These are phyloP conservation scores for Falco cherrug DNA, from an alignment of 2,797 vertebrate genomes.

Conservation along the genomic window DNA sequence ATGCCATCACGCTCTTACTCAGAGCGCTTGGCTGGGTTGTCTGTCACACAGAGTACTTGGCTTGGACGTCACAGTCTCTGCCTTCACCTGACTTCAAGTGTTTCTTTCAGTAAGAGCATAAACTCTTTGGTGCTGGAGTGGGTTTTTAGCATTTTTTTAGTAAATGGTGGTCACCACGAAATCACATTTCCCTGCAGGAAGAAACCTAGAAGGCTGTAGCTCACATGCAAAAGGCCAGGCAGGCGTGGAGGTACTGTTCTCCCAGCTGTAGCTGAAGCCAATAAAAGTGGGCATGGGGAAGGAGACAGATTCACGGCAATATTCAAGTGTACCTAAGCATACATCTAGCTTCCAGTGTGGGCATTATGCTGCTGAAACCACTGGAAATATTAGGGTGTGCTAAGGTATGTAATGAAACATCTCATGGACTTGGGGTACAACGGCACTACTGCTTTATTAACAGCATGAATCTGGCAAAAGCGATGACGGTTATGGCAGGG, in stretches of 20 bases:
- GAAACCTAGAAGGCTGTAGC: neutral
- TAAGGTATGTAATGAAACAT: neutral
- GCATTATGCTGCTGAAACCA: neutral
- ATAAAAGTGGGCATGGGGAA: neutral
- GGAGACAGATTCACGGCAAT: neutral
- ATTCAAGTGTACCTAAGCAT: neutral
- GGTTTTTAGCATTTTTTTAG: neutral
- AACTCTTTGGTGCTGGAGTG: neutral
- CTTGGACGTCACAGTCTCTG: neutral
- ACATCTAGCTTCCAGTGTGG: neutral
- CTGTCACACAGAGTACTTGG: neutral
- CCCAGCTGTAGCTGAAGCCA: neutral
- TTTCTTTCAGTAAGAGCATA: neutral
- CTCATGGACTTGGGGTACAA: neutral
- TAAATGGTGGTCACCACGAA: neutral
- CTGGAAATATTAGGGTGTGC: neutral
- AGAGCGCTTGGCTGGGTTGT: neutral
- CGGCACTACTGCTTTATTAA: slow-evolving; percentile 11
- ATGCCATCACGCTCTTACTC: neutral
- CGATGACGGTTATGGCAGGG: neutral
- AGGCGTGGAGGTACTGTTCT: neutral
- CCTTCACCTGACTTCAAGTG: neutral
- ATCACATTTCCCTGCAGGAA: neutral
- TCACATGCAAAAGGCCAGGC: neutral
- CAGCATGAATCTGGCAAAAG: neutral